Percentiles rank a stretch among this genome's conserved stretches.
Conservation (phyloP, 2,888 invertebrate species). For the Ophonus ardosiacus region DNA sequence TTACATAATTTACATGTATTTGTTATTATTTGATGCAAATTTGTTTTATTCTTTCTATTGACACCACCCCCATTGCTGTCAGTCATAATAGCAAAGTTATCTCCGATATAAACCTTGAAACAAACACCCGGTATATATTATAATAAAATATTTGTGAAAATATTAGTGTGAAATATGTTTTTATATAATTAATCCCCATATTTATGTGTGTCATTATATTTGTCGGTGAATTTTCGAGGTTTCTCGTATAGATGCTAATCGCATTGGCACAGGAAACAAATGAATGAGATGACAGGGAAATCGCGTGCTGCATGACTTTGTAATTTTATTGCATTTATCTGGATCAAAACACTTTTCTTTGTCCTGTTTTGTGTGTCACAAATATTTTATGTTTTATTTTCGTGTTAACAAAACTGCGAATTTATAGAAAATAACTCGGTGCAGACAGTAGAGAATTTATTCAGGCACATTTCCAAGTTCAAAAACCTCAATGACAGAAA, state of each 20-base stretch:
- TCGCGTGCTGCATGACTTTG: conserved; percentile 38
- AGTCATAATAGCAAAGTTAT: too few relatives aligned
- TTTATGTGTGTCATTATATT: neutral
- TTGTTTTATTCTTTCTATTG: too few relatives aligned
- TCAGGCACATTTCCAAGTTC: conserved; percentile 37
- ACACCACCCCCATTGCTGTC: too few relatives aligned
- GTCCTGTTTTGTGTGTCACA: conserved; percentile 17
- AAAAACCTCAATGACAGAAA: conserved; percentile 24
- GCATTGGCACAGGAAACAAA: conserved; percentile 36
- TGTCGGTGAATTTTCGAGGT: neutral
- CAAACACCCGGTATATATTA: too few relatives aligned
- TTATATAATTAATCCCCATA: neutral
- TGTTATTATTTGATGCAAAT: too few relatives aligned
- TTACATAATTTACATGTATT: too few relatives aligned
- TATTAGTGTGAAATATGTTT: too few relatives aligned
- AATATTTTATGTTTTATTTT: conserved; percentile 40
- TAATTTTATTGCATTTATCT: conserved; percentile 46
- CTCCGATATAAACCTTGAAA: too few relatives aligned
- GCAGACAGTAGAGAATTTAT: neutral
- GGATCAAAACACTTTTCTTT: conserved; percentile 36
- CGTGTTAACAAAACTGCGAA: conserved; percentile 35
- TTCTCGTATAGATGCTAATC: conserved; percentile 1
- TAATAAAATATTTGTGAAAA: too few relatives aligned
- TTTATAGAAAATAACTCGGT: conserved; percentile 33
- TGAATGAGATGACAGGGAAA: conserved; percentile 35